A percentile compares a stretch with the other conserved stretches of the same genome.
phyloP scores from a whole-genome alignment of 1,140 invertebrate species.

The Harlomillsia oculata region DNA sequence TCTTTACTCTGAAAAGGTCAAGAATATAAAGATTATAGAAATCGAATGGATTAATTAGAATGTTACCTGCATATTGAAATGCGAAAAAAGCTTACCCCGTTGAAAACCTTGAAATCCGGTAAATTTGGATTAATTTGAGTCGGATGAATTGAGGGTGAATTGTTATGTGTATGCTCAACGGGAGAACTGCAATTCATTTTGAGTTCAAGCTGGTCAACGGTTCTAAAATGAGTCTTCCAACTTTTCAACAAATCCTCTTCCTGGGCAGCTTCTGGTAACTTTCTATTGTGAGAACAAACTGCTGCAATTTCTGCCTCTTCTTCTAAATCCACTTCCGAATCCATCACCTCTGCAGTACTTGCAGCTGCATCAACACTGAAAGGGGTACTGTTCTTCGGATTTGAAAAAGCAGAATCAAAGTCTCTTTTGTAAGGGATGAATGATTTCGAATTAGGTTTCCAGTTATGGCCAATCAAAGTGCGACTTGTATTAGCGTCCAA shows the following conservation, averaged over 20 bases:
- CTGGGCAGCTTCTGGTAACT: neutral
- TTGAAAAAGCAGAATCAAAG: no score
- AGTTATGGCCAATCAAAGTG: neutral
- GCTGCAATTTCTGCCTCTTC: constrained; percentile 27
- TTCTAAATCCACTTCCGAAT: constrained; percentile 13
- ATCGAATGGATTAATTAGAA: no score
- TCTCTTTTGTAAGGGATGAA: no score
- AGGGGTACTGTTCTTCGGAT: neutral
- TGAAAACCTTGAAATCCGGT: constrained; percentile 19
- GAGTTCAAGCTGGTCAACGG: constrained; percentile 16
- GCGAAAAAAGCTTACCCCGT: neutral
- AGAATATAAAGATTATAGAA: no score
- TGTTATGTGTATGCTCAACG: neutral
- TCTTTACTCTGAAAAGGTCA: constrained; percentile 14
- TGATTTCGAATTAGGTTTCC: no score
- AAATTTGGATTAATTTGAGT: constrained; percentile 23
- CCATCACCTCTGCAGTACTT: neutral
- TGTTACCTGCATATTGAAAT: neutral
- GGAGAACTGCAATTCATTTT: no score
- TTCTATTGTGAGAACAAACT: constrained; percentile 16
- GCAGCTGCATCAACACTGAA: neutral
- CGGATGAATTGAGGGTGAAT: constrained; percentile 3
- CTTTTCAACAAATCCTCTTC: constrained; percentile 32
- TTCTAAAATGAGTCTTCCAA: constrained; percentile 31
- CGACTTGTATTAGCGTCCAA: no score